phyloP scores from a whole-genome alignment of 2,888 invertebrate species.

The Romanomermis culicivorax region DNA sequence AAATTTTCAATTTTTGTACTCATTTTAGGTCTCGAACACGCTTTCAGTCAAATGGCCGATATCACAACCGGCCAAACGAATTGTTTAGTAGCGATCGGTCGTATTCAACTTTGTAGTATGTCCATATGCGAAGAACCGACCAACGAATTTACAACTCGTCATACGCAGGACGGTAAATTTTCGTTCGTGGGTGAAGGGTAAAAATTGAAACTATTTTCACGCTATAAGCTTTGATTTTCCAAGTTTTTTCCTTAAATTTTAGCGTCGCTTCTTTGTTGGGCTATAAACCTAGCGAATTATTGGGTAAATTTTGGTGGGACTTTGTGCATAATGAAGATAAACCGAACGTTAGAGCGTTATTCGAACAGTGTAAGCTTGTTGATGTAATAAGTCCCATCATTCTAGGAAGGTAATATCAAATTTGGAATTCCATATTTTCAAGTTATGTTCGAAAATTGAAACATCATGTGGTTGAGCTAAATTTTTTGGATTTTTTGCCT shows the following conservation, averaged over 20 bases:
- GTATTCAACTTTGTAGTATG: conserved; percentile 84
- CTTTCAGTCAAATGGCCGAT: not conserved
- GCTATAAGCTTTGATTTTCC: not conserved
- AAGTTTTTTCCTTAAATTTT: conserved; percentile 9
- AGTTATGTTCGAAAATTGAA: no score
- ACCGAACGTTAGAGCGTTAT: conserved; percentile 87
- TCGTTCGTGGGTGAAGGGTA: conserved; percentile 83
- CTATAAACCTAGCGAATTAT: conserved; percentile 73
- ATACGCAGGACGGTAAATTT: conserved; percentile 87
- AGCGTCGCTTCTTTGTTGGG: conserved; percentile 70
- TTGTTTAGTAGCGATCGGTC: conserved; percentile 90
- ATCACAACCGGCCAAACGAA: conserved; percentile 46
- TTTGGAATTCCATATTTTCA: no score
- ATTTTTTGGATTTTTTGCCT: no score
- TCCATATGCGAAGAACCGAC: conserved; percentile 71
- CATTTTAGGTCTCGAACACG: not conserved
- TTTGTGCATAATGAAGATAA: conserved; percentile 94
- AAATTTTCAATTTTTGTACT: not conserved
- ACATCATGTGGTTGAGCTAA: no score
- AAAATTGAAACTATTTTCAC: conserved; percentile 10
- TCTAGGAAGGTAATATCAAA: not conserved
- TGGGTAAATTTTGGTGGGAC: conserved; percentile 87
- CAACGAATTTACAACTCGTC: conserved; percentile 82
- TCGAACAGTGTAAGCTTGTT: conserved; percentile 56
- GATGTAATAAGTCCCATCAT: not conserved